These are phyloP conservation scores for Hyles lineata DNA, from an alignment of 2,888 invertebrate species.

Conservation along the genomic window DNA sequence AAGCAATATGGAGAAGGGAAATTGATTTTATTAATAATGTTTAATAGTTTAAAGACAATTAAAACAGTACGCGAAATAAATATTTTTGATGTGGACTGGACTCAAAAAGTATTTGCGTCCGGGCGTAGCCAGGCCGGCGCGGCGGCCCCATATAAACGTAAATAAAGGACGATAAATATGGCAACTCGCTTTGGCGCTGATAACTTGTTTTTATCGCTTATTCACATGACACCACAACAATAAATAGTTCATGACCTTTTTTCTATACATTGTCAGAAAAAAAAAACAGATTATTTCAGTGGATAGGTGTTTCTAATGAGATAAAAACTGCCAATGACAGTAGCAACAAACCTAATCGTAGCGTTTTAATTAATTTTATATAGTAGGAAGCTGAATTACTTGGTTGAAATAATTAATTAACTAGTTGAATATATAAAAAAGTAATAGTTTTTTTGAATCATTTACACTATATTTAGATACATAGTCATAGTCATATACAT, in stretches of 20 bases:
- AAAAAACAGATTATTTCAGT: neutral
- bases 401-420: neutral
- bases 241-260: neutral
- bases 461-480: neutral
- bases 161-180: neutral
- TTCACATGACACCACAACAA: neutral
- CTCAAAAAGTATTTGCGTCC: too few relatives aligned
- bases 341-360: neutral
- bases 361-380: neutral
- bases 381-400: slow-evolving; percentile 2
- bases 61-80: too few relatives aligned
- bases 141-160: neutral
- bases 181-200: neutral
- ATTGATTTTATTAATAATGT: too few relatives aligned
- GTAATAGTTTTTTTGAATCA: slow-evolving; percentile 7
- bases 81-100: too few relatives aligned
- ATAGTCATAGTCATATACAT: too few relatives aligned
- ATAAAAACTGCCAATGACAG: slow-evolving; percentile 1
- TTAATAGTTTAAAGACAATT: too few relatives aligned
- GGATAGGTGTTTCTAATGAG: neutral
- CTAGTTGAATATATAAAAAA: slow-evolving; percentile 5
- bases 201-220: slow-evolving; percentile 1
- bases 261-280: neutral
- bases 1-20: too few relatives aligned
- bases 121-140: too few relatives aligned